Conservation (phyloP, 2,888 invertebrate species). For the Cataglyphis albicans region DNA sequence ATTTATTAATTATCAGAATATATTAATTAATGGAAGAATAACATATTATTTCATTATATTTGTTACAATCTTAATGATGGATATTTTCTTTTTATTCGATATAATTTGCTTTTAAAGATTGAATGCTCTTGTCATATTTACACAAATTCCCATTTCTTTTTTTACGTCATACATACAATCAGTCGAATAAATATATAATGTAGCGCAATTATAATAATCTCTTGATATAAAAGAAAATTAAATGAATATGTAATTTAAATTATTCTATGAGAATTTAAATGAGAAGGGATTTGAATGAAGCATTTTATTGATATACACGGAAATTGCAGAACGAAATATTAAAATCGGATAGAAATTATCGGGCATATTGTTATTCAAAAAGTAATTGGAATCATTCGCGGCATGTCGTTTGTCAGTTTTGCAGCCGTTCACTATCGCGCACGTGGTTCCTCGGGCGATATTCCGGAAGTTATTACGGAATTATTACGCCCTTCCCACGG, state of each 20-base stretch:
- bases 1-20: neutral
- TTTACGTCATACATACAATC: too few relatives aligned
- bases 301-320: neutral
- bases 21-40: neutral
- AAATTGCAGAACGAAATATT: neutral
- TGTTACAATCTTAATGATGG: neutral
- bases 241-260: neutral
- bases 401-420: constrained; percentile 38
- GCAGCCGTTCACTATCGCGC: constrained; percentile 27
- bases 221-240: neutral
- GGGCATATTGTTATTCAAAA: neutral
- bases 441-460: constrained; percentile 26
- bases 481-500: constrained; percentile 62
- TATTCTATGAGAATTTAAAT: neutral
- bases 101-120: neutral
- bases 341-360: constrained; percentile 25
- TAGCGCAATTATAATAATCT: neutral
- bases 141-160: neutral
- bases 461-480: constrained; percentile 63
- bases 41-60: neutral
- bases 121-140: neutral
- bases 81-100: neutral
- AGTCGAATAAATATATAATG: neutral
- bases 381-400: constrained; percentile 29
- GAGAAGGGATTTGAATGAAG: neutral